Conservation (phyloP, 2,888 invertebrate genomes). For the Lycophotia porphyrea region DNA sequence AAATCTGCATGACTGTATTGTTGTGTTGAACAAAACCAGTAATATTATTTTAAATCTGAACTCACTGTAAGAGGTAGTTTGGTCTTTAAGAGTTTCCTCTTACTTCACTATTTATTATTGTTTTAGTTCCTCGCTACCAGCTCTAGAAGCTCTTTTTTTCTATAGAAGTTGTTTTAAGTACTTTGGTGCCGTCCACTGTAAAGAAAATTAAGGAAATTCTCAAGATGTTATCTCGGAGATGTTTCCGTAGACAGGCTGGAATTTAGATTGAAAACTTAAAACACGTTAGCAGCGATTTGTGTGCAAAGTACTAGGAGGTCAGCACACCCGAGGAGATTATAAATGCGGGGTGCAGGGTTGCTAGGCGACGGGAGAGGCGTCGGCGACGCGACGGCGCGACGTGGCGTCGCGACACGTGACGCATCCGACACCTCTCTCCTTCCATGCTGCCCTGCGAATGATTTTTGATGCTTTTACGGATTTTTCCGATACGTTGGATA, state of each 20-base stretch:
- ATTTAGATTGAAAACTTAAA: constrained; percentile 62
- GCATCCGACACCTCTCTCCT: constrained; percentile 69
- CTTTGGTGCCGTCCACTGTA: not conserved
- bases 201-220: constrained; percentile 40
- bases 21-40: constrained; percentile 9
- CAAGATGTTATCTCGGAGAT: constrained; percentile 26
- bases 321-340: constrained; percentile 75
- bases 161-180: constrained; percentile 20
- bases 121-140: constrained; percentile 30
- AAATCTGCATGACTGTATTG: not conserved
- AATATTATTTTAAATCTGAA: constrained; percentile 23
- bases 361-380: constrained; percentile 72
- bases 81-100: constrained; percentile 9
- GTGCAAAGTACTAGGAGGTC: constrained; percentile 75
- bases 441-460: constrained; percentile 18
- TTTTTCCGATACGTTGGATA: constrained; percentile 16
- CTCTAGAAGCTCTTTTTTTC: constrained; percentile 28
- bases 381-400: constrained; percentile 79
- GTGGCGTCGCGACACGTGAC: constrained; percentile 77
- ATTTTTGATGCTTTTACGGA: constrained; percentile 23
- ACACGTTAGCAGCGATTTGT: constrained; percentile 56
- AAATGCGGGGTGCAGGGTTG: constrained; percentile 73
- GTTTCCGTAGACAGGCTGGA: constrained; percentile 48
- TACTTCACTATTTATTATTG: constrained; percentile 32
- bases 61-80: constrained; percentile 6